These are phyloP conservation scores for Xanthostigma xanthostigma DNA, from an alignment of 2,888 invertebrate species.

Conservation along the genomic window DNA sequence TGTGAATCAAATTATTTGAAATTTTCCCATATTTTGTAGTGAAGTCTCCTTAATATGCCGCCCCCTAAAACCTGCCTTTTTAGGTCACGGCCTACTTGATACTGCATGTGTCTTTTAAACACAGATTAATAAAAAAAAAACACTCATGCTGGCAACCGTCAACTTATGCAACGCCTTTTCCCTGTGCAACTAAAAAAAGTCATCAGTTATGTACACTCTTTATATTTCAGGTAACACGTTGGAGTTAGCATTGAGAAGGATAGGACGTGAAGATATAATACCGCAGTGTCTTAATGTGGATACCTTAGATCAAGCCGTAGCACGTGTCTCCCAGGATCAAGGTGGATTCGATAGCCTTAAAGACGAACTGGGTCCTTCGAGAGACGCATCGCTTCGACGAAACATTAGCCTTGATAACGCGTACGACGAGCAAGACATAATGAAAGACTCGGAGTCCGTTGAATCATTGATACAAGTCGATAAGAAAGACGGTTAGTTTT, in stretches of 20 bases:
- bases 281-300: constrained; percentile 60
- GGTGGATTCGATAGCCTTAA: constrained; percentile 36
- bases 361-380: constrained; percentile 30
- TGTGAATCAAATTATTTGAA: no score
- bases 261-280: constrained; percentile 84
- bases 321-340: constrained; percentile 26
- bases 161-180: no score
- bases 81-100: no score
- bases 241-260: constrained; percentile 70
- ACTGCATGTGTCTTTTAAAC: no score
- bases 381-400: constrained; percentile 24
- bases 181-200: neutral
- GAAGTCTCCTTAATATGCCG: no score
- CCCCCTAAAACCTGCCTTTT: no score
- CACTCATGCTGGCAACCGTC: no score
- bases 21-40: no score
- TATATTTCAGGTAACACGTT: constrained; percentile 43
- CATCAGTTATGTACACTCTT: neutral
- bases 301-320: constrained; percentile 27
- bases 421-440: constrained; percentile 47
- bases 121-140: no score
- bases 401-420: constrained; percentile 34
- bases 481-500: constrained; percentile 11
- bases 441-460: constrained; percentile 45
- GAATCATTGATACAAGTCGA: constrained; percentile 29